phyloP scores from a whole-genome alignment of 1,140 invertebrate genomes.

The Theocolax elegans region DNA sequence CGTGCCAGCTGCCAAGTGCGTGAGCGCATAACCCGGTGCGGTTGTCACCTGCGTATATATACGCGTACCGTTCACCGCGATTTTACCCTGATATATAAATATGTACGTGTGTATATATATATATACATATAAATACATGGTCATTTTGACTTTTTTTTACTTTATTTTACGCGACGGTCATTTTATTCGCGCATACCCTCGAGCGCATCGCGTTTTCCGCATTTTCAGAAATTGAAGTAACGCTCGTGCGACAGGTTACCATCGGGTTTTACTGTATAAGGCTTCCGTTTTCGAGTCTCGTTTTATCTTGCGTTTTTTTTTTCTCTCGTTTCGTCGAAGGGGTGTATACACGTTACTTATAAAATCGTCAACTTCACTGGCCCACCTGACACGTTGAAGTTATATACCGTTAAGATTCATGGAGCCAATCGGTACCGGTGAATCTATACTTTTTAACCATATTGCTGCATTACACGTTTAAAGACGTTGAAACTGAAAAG shows the following conservation, averaged over 20 bases:
- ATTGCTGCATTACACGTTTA: too few species aligned
- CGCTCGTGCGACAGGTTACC: too few species aligned
- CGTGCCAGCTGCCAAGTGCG: constrained; percentile 31
- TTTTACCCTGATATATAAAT: not conserved
- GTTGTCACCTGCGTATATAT: not conserved
- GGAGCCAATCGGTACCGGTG: too few species aligned
- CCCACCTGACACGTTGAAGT: too few species aligned
- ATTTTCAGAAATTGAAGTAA: not conserved
- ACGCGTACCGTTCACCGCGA: not conserved
- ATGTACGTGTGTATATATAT: not conserved
- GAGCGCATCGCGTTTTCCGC: not conserved
- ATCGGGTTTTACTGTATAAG: too few species aligned
- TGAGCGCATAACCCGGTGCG: not conserved
- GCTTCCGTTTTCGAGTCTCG: not conserved
- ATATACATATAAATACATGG: not conserved
- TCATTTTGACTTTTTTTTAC: too few species aligned
- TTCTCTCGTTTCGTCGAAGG: not conserved
- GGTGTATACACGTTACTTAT: too few species aligned
- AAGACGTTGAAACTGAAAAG: too few species aligned
- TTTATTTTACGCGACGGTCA: too few species aligned
- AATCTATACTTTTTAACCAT: too few species aligned
- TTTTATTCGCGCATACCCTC: constrained; percentile 11
- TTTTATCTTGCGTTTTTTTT: not conserved
- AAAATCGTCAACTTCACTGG: too few species aligned
- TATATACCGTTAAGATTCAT: too few species aligned